Evolutionary conservation across 23 tunicate species (phyloP), one percentile per base, ranked within the genome.

Genomic region (Phallusia fumigata): DNA sequence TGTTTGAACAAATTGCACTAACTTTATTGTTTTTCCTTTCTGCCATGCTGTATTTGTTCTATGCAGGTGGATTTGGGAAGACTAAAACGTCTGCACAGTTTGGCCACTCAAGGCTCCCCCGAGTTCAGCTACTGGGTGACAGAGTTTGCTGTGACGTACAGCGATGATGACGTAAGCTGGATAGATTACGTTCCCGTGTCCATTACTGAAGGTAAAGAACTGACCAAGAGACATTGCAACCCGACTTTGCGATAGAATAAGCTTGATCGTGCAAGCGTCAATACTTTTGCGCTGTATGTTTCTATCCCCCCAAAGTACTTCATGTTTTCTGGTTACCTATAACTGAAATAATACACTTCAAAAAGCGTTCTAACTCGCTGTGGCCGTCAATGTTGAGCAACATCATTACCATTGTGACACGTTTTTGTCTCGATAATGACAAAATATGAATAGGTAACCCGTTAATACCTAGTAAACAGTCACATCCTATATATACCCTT

Each of bases 51-150:
- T 10, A 3, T 40, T 40, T 40, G 47, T 40, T 58, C 13, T 52
- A 30, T 31, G 36, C 64, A 82, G 85, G 78, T 82, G 53, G 77
- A 69, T 40, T 64, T 82, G 33, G 85, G 78, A 64, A 47, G 65
- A 24, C 11, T 35, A 8, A 69, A n/a, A 10, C 35, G 53, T 0
- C 35, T 82, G 26, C 33, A 32, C 0, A n/a, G 31, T 30, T 32
- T 82, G 34, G 40, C 77, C 33, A 82, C 78, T 21, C 85, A 82
- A 35, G 85, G 85, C 19, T 52, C 58, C 0, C 77, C 78, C 5
- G 78, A 69, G 78, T 36, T 69, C 26, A 35, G 35, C 34, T 82
- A 33, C 64, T 82, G 53, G 53, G 65, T 82, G 19, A 82, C 85
- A 24, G 24, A 40, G 53, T 82, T 52, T 36, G 34, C 65, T 0